Base-by-base conservation (phyloP, 1,140 invertebrate genomes). In the Halictus rubicundus region DNA sequence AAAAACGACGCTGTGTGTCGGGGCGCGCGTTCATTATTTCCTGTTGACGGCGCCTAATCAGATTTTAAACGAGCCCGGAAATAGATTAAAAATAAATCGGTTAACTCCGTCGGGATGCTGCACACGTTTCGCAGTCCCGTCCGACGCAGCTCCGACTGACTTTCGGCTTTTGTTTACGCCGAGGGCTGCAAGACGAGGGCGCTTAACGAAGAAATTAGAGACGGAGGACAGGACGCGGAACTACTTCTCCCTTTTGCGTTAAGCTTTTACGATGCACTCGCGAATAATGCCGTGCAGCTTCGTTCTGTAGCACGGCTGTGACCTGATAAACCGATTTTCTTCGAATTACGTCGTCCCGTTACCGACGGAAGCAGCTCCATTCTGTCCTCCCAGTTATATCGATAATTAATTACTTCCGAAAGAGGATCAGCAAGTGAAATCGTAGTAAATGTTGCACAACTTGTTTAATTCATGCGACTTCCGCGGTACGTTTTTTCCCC, bases 151-250 rank as follows among this genome's bases (percentile, higher is more conserved):
- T 8, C 64, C 64, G 39, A 46, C 64, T 66, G 46, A 68, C 57
- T 72, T 82, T 42, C 25, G 57, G 37, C 65, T 37, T 64, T 74
- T 80, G 77, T 82, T 69, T 59, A 32, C 19, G 49, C n/a, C 25
- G 60, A 25, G 23, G 27, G 12, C 27, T 78, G 75, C 1, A 49
- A 60, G 52, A n/a, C 54, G 27, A 54, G 14, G 23, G 59, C 76
- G 71, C 72, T 77, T 76, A 81, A 83, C 72, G 72, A 81, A 81
- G 81, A 83, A 83, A 81, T 83, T 83, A 83, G 78, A 78, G 68
- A 46, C 46, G 52, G 61, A 49, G 10, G 42, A 9, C 23, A 23
- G 68, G 57, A 73, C 54, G 54, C 54, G 32, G 68, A 72, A 68
- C 63, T 68, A 60, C 76, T 78, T 65, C 63, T 68, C 59, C 68